Percentiles rank a stretch among this genome's conserved stretches.
These are phyloP conservation scores for Bemisia tabaci DNA, from an alignment of 1,140 invertebrate species.

Conservation along the genomic window DNA sequence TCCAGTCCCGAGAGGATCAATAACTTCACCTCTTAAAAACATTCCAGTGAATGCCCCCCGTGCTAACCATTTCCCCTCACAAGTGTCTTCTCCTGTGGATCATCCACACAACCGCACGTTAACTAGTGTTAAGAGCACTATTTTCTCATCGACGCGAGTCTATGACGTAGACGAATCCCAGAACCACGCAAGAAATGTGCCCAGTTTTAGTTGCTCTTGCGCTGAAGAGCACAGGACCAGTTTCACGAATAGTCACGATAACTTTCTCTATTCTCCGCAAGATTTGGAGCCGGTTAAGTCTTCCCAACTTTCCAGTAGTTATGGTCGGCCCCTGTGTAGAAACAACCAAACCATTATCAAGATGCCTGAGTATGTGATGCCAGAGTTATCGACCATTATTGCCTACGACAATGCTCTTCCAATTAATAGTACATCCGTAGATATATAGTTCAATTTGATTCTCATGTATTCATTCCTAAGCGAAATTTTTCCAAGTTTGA, in stretches of 20 bases:
- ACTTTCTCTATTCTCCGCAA: too few relatives aligned
- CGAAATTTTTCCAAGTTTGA: too few relatives aligned
- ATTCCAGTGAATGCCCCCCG: too few relatives aligned
- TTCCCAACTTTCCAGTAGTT: not conserved
- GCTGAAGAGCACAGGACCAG: not conserved
- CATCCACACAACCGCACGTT: not conserved
- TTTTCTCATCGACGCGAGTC: not conserved
- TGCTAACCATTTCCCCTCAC: not conserved
- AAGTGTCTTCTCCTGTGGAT: not conserved
- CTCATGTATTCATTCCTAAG: too few relatives aligned
- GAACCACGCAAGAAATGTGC: not conserved
- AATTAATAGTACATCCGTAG: not conserved
- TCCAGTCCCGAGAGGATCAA: too few relatives aligned
- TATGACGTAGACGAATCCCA: not conserved
- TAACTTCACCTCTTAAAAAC: not conserved
- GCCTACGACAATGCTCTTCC: not conserved
- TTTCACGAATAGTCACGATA: not conserved
- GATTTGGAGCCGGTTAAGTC: too few relatives aligned
- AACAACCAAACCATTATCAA: not conserved
- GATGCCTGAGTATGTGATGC: not conserved
- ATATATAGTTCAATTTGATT: too few relatives aligned
- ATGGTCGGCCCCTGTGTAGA: not conserved
- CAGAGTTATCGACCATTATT: not conserved
- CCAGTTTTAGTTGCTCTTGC: not conserved
- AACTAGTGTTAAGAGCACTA: not conserved